Evolutionary conservation across 2,113 vertebrate species (phyloP), one percentile per base, ranked within the genome.

Genomic region (Hemiprocne comata): DNA sequence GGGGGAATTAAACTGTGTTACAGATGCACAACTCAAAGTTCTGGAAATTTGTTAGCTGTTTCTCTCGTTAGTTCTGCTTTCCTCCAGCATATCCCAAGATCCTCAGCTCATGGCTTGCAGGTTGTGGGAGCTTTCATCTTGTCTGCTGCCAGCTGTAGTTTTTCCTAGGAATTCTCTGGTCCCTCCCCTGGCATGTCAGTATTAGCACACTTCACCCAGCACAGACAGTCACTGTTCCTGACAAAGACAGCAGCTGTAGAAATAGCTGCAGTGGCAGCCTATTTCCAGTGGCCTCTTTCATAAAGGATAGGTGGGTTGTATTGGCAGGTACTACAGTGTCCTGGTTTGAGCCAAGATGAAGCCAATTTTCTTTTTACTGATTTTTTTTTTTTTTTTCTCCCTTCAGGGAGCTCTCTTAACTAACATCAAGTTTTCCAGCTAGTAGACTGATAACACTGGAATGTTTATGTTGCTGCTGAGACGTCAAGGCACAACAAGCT

Each of bases 1-100:
- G 2, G 7, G 66, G 55, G 71, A 70, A 82, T 71, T 21, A 14
- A 74, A 34, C 24, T 6, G 26, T 9, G 24, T 55, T 14, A 88
- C 13, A 53, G 20, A n/a, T 0, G 2, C 36, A 18, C 5, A 42
- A 1, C 50, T 33, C 40, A 33, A 17, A 19, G 12, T 18, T 40
- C 38, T 1, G 42, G 23, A 28, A 36, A 55, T n/a, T 23, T 11
- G 26, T 10, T 15, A 51, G 54, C 29, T 33, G 6, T 31, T 92
- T 67, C 60, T 74, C 57, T 87, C 53, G 26, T 54, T 44, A 53
- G 21, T 44, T 61, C 51, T 73, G 84, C 28, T 82, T 58, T 78
- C 44, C 44, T 61, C 28, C 44, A 55, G 65, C 0, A 3, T 11
- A 29, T 33, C 42, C 54, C 57, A 48, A 55, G 79, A 53, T 25